These are phyloP conservation scores for Aix galericulata DNA, from an alignment of 2,113 vertebrate genomes.

Conservation along the genomic window DNA sequence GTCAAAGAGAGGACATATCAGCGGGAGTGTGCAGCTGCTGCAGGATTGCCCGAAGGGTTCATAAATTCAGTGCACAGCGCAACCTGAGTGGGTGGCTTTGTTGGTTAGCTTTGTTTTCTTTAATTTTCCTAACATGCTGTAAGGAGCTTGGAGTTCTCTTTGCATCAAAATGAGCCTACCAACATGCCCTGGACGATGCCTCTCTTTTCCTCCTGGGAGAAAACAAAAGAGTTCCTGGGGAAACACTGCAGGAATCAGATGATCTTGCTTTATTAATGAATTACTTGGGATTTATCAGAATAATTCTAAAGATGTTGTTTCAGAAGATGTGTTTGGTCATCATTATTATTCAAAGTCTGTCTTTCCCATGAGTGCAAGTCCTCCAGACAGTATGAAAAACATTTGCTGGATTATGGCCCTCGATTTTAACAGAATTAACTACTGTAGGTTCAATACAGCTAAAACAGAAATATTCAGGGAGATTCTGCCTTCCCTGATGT, in stretches of 20 bases:
- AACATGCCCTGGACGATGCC: not conserved
- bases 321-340: not conserved
- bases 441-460: slow-evolving; percentile 7
- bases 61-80: slow-evolving; percentile 39
- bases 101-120: slow-evolving; percentile 44
- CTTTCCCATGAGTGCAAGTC: not conserved
- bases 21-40: slow-evolving; percentile 21
- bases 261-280: slow-evolving; percentile 49
- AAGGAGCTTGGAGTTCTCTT: slow-evolving; percentile 30
- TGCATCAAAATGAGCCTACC: slow-evolving; percentile 28
- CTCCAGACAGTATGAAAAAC: slow-evolving; percentile 18
- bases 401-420: slow-evolving; percentile 35
- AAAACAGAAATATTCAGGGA: not conserved
- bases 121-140: slow-evolving; percentile 51
- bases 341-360: slow-evolving; percentile 59
- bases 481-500: not conserved
- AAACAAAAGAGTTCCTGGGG: slow-evolving; percentile 46
- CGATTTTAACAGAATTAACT: slow-evolving; percentile 36
- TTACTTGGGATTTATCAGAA: slow-evolving; percentile 54
- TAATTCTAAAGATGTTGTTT: slow-evolving; percentile 28
- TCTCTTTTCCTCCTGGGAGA: slow-evolving; percentile 14
- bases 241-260: slow-evolving; percentile 36
- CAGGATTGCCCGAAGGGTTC: slow-evolving; percentile 25
- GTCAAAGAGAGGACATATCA: not conserved
- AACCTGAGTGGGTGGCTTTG: slow-evolving; percentile 39